Base-by-base conservation (phyloP, 2,888 invertebrate genomes). In the Hymenopus coronatus region DNA sequence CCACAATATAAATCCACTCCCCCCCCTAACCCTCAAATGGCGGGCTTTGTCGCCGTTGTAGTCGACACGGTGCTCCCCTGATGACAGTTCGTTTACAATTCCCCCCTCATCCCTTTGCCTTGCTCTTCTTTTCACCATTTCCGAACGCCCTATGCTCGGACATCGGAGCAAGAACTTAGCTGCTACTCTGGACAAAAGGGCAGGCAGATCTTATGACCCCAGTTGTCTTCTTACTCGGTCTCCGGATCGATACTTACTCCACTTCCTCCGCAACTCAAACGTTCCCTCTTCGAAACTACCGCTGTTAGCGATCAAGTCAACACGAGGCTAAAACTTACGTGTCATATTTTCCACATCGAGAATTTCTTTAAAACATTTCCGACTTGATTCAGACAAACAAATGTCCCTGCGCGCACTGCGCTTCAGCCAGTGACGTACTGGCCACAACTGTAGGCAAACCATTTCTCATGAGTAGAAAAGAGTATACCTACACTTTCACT, bases 1-100 rank as follows among this genome's bases (percentile, higher is more conserved):
- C 84, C 88, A 83, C 89, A 83, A 88, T 92, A 92, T 93, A 92
- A 93, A 93, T 92, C 91, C 92, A 91, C 92, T 91, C 91, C 89
- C 90, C 30, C 82, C 83, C 27, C 30, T 25, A 82, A 9, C 89
- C 86, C 88, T 85, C 83, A 83, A 89, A 89, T 89, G 89, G 89
- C 87, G 81, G 88, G 84, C 84, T 81, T 88, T 81, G 85, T 82
- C 85, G 89, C 87, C 33, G 88, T 84, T 84, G 28, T 88, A 30
- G 85, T 82, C 88, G 86, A 83, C 88, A 85, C 86, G 82, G 27
- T 83, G 54, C 88, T 88, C 85, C 87, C 85, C 70, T 85, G 85
- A 88, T 84, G 89, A 88, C 90, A 90, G 87, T 88, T 88, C 81
- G 89, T 84, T 86, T 30, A 86, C 90, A 88, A 86, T 89, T 88